Evolutionary conservation across 2,888 invertebrate genomes (phyloP).

Genomic region (Tachystola acroxantha): DNA sequence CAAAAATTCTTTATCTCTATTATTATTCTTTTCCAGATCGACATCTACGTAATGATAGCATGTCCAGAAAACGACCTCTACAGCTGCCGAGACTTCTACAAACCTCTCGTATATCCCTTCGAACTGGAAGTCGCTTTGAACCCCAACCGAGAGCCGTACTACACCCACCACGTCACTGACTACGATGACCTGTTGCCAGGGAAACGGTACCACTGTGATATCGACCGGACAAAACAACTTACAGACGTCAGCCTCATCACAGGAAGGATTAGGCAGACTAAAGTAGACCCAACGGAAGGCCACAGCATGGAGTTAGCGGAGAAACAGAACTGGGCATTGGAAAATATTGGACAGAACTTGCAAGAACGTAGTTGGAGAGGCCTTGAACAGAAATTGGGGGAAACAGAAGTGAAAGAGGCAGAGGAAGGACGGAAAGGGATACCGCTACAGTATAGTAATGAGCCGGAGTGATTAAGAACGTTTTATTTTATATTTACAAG

Average conservation of each 20-base stretch:
- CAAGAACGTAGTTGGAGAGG: constrained; percentile 89
- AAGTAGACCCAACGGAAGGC: constrained; percentile 44
- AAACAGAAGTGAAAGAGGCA: constrained; percentile 82
- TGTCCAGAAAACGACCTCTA: constrained; percentile 94
- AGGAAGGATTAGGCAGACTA: constrained; percentile 81
- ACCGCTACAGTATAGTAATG: constrained; percentile 83
- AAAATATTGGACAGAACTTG: constrained; percentile 81
- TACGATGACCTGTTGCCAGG: constrained; percentile 86
- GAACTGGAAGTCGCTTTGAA: constrained; percentile 93
- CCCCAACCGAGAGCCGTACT: constrained; percentile 70
- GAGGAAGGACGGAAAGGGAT: constrained; percentile 87
- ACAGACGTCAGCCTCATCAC: constrained; percentile 87
- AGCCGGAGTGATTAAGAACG: constrained; percentile 50
- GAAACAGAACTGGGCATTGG: constrained; percentile 72
- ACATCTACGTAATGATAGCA: constrained; percentile 93
- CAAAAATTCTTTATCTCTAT: too few species aligned
- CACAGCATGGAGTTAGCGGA: constrained; percentile 55
- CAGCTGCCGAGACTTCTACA: constrained; percentile 90
- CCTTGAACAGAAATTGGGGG: constrained; percentile 88
- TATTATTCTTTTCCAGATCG: constrained; percentile 84
- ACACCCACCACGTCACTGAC: constrained; percentile 83
- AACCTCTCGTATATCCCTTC: constrained; percentile 93
- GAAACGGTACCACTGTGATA: constrained; percentile 68
- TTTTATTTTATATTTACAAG: constrained; percentile 32
- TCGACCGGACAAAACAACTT: constrained; percentile 49